Evolutionary conservation across 2,888 invertebrate species (phyloP).

Genomic region (Saturnia japonica): DNA sequence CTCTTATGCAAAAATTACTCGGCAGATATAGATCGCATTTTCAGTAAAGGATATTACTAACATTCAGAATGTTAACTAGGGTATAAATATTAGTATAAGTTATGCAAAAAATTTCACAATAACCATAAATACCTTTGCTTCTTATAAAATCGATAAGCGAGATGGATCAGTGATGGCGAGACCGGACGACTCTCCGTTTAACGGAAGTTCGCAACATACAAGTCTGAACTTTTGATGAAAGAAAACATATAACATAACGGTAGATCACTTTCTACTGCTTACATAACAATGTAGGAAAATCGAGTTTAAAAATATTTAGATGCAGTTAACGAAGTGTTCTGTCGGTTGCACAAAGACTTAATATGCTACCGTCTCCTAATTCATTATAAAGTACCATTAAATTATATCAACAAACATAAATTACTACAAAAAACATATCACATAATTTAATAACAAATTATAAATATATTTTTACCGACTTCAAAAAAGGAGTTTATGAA

Average conservation of each 20-base stretch:
- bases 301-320: too few species aligned
- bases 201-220: neutral
- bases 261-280: neutral
- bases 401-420: too few species aligned
- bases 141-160: neutral
- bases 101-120: too few species aligned
- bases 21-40: neutral
- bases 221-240: neutral
- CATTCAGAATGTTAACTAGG: too few species aligned
- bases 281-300: too few species aligned
- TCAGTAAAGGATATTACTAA: neutral
- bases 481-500: too few species aligned
- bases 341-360: neutral
- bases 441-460: too few species aligned
- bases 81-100: too few species aligned
- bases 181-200: neutral
- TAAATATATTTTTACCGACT: too few species aligned
- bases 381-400: neutral
- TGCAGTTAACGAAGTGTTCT: neutral
- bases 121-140: too few species aligned
- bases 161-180: neutral
- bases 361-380: neutral
- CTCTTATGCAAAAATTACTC: neutral
- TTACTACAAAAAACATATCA: too few species aligned
- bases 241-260: neutral